phyloP scores from a whole-genome alignment of 2,888 invertebrate species.

The Drepanosiphum platanoidis region DNA sequence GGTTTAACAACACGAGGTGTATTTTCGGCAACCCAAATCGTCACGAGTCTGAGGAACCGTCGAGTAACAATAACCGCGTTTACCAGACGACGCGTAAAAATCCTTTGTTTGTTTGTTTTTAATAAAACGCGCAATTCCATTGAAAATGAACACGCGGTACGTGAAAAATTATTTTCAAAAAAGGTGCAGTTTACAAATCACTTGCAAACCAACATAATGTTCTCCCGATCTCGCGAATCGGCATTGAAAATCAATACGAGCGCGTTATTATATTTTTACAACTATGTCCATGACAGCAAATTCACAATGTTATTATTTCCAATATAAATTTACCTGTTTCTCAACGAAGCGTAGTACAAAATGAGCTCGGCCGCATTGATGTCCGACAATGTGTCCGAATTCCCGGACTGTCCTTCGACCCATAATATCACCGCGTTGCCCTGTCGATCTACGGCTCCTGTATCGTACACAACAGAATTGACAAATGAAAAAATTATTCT shows the following conservation, averaged over 20 bases:
- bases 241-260: not conserved
- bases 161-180: too few relatives aligned
- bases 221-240: not conserved
- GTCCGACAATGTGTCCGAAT: constrained; percentile 26
- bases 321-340: constrained; percentile 43
- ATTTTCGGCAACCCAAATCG: too few relatives aligned
- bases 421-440: constrained; percentile 52
- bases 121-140: too few relatives aligned
- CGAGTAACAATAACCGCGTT: too few relatives aligned
- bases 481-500: not conserved
- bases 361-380: constrained; percentile 47
- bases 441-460: constrained; percentile 46
- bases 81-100: too few relatives aligned
- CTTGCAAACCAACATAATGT: too few relatives aligned
- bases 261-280: not conserved
- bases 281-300: not conserved
- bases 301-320: not conserved
- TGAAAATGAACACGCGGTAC: too few relatives aligned
- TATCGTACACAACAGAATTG: constrained; percentile 24
- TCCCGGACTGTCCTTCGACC: constrained; percentile 18
- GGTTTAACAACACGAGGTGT: too few relatives aligned
- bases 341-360: constrained; percentile 51
- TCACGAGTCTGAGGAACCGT: too few relatives aligned
- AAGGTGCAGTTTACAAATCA: too few relatives aligned
- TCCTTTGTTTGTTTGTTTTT: too few relatives aligned